A percentile compares a stretch with the other conserved stretches of the same genome.
Evolutionary conservation across 2,888 invertebrate species (phyloP).

Genomic region (Unio pictorum): DNA sequence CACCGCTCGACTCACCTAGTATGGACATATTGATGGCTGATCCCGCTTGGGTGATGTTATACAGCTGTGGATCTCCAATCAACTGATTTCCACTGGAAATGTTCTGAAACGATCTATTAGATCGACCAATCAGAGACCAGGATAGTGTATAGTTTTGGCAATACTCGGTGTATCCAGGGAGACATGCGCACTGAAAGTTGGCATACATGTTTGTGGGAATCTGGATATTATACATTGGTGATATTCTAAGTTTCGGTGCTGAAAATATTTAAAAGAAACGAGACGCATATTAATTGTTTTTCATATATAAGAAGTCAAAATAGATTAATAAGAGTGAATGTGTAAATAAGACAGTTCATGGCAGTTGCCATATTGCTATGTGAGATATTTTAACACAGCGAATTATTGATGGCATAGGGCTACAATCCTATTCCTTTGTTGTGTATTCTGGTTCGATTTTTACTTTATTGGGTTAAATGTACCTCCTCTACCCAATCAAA

Average conservation of each 20-base stretch:
- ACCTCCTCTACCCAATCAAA: no score
- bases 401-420: no score
- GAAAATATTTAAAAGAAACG: constrained; percentile 1
- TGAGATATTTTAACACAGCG: no score
- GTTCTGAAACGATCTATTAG: constrained; percentile 8
- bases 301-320: no score
- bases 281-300: not conserved
- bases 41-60: constrained; percentile 7
- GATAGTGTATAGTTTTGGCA: constrained; percentile 16
- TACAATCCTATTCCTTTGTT: no score
- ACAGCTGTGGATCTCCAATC: constrained; percentile 5
- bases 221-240: constrained; percentile 21
- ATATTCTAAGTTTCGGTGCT: constrained; percentile 19
- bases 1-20: constrained; percentile 11
- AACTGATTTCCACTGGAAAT: constrained; percentile 16
- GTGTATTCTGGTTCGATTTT: no score
- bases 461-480: no score
- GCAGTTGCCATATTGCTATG: no score
- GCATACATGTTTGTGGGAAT: constrained; percentile 22
- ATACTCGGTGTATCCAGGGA: constrained; percentile 6
- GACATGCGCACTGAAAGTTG: constrained; percentile 24
- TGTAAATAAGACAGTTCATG: no score
- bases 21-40: constrained; percentile 18
- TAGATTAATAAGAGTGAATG: no score
- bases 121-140: constrained; percentile 17